phyloP scores from a whole-genome alignment of 2,797 vertebrate species.

The Tympanoctomys barrerae region DNA sequence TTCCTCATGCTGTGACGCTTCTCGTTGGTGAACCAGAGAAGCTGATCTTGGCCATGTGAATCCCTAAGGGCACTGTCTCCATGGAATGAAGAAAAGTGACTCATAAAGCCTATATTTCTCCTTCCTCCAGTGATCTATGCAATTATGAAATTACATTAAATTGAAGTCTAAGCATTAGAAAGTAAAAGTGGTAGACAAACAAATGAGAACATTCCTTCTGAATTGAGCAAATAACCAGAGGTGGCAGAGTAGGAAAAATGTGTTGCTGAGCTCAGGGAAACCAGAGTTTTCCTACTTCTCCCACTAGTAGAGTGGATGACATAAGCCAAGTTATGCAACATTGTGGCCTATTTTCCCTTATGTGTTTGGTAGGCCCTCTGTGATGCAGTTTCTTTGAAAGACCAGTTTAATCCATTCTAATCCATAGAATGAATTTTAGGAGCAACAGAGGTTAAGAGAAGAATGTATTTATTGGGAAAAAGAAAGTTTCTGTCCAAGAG shows the following conservation, averaged over 20 bases:
- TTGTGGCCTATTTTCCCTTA: not conserved
- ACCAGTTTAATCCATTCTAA: not conserved
- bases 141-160: conserved; percentile 46
- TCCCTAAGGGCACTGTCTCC: not conserved
- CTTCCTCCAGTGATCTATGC: conserved; percentile 35
- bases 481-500: too few species aligned
- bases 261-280: not conserved
- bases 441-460: too few species aligned
- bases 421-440: too few species aligned
- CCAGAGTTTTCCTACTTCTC: not conserved
- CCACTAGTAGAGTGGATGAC: not conserved
- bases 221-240: conserved; percentile 28
- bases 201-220: conserved; percentile 28
- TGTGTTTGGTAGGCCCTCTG: not conserved
- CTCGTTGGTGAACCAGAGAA: not conserved
- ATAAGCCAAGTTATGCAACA: not conserved
- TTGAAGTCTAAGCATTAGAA: conserved; percentile 26
- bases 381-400: not conserved
- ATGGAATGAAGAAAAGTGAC: not conserved
- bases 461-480: too few species aligned
- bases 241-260: not conserved
- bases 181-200: conserved; percentile 42
- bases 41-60: not conserved
- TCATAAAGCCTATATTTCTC: conserved; percentile 12
- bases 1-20: not conserved